Percentiles rank a stretch among this genome's conserved stretches.
Conservation (phyloP, 2,888 invertebrate species). For the Formica aserva region DNA sequence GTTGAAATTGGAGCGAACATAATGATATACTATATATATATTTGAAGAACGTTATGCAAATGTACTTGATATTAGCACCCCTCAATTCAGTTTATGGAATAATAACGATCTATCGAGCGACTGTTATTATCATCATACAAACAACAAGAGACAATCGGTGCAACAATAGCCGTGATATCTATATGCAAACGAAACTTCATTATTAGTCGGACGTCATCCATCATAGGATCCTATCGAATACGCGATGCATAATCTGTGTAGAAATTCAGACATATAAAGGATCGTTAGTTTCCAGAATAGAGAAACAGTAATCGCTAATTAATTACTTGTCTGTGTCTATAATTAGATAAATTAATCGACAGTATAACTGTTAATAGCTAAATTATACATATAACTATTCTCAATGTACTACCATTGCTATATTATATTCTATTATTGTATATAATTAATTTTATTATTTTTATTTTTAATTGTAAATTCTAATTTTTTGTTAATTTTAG, state of each 20-base stretch:
- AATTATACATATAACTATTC: background rate
- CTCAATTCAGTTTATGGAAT: slow-evolving; percentile 52
- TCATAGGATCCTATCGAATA: slow-evolving; percentile 26
- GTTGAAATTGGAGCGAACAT: background rate
- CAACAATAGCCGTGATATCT: slow-evolving; percentile 17
- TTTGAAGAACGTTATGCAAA: slow-evolving; percentile 33
- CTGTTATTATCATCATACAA: slow-evolving; percentile 53
- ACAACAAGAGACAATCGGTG: slow-evolving; percentile 46
- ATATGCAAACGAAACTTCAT: slow-evolving; percentile 53
- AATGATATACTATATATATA: slow-evolving; percentile 8
- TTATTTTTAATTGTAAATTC: background rate
- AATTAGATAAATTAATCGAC: background rate
- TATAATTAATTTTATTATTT: background rate
- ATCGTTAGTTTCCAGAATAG: background rate
- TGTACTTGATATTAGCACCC: slow-evolving; percentile 27
- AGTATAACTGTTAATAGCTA: background rate
- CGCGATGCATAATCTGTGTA: slow-evolving; percentile 1
- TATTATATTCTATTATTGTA: background rate
- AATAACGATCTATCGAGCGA: slow-evolving; percentile 47
- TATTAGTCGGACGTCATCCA: slow-evolving; percentile 41
- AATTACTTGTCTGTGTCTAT: background rate
- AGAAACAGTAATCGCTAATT: background rate
- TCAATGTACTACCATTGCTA: background rate
- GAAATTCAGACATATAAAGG: slow-evolving; percentile 2
- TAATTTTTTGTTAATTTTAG: background rate